These are phyloP conservation scores for Latheticus oryzae DNA, from an alignment of 2,888 invertebrate species.

Conservation along the genomic window DNA sequence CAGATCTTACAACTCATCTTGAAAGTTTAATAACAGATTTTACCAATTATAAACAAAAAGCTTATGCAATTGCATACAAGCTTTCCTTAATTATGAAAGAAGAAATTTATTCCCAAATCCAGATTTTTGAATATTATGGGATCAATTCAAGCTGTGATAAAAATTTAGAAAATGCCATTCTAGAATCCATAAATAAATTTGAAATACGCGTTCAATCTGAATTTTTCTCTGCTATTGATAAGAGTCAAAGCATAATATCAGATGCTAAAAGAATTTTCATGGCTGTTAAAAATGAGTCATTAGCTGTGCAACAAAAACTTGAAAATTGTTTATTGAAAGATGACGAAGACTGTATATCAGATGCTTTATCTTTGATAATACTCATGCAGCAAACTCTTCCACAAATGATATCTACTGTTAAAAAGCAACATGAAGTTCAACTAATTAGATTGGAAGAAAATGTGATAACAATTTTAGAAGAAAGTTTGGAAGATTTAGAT, in stretches of 20 bases:
- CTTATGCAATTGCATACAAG: no score
- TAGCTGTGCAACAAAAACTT: neutral
- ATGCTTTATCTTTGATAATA: neutral
- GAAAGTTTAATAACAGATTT: neutral
- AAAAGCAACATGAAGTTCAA: conserved; percentile 1
- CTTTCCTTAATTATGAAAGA: no score
- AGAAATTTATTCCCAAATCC: no score
- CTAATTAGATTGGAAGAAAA: conserved; percentile 2
- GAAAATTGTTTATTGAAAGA: conserved; percentile 1
- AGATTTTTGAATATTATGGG: no score
- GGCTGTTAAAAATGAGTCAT: conserved; percentile 3
- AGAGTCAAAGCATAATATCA: neutral
- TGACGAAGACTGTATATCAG: neutral
- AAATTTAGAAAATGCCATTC: no score
- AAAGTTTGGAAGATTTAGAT: no score
- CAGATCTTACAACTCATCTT: neutral
- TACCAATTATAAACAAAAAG: no score
- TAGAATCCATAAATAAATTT: no score
- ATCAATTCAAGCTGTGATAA: no score
- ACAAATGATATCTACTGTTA: neutral
- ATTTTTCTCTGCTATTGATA: no score
- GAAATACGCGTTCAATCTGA: no score
- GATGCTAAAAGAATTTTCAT: conserved; percentile 10
- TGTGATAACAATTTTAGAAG: neutral
- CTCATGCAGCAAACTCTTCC: conserved; percentile 6